Conservation (phyloP, 2,113 vertebrate genomes). For the Pelmatolapia mariae region DNA sequence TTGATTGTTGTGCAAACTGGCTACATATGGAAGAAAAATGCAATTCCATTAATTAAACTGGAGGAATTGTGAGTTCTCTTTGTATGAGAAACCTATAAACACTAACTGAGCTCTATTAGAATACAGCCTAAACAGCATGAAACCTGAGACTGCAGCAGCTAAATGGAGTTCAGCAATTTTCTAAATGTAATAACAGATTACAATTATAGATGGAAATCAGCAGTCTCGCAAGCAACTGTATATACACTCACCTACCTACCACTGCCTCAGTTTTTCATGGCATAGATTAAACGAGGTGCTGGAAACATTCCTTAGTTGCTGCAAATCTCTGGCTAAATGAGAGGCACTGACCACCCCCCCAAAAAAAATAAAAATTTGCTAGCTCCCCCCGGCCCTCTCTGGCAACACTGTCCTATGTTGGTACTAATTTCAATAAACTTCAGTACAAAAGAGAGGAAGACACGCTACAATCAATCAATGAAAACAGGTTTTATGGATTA, state of each 20-base stretch:
- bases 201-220: neutral
- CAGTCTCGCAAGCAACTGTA: neutral
- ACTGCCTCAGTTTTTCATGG: neutral
- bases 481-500: neutral
- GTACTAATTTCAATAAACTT: neutral
- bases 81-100: neutral
- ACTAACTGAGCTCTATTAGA: neutral
- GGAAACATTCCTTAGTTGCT: neutral
- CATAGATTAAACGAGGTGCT: neutral
- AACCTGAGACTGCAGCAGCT: neutral
- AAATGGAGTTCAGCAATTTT: neutral
- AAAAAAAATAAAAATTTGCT: too few relatives aligned
- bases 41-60: neutral
- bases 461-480: neutral
- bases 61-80: neutral
- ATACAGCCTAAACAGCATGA: neutral
- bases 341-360: neutral
- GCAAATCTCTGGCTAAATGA: neutral
- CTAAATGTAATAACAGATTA: neutral
- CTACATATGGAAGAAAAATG: neutral
- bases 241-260: neutral
- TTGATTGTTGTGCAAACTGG: neutral
- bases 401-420: neutral
- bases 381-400: too few relatives aligned
- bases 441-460: neutral